These are phyloP conservation scores for Python bivittatus DNA, from an alignment of 2,113 vertebrate species.

Conservation along the genomic window DNA sequence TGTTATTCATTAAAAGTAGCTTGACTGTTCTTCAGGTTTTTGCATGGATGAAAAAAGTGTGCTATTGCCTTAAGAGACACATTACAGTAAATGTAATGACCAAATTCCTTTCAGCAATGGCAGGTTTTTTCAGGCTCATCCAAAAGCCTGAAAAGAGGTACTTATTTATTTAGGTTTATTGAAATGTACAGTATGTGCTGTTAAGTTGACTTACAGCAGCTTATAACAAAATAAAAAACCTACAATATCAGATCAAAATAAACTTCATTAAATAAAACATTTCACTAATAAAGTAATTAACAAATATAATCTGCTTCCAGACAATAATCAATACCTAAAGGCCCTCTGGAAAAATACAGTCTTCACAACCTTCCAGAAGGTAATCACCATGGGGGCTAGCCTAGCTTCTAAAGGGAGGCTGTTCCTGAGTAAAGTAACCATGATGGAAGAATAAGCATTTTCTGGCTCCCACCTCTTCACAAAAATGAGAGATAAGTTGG, in stretches of 20 bases:
- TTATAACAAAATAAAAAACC: too few relatives aligned
- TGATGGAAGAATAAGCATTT: neutral
- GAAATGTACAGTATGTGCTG: too few relatives aligned
- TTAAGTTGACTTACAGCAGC: too few relatives aligned
- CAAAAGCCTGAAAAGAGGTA: too few relatives aligned
- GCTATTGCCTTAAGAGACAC: too few relatives aligned
- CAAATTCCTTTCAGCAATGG: too few relatives aligned
- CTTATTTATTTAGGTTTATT: too few relatives aligned
- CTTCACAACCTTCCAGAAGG: neutral
- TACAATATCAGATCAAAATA: neutral
- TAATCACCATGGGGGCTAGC: neutral
- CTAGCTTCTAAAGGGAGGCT: neutral
- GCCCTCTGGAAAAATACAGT: neutral
- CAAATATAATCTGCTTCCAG: neutral
- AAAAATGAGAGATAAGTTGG: neutral
- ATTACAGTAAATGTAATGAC: too few relatives aligned
- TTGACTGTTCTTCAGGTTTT: too few relatives aligned
- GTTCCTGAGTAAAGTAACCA: neutral
- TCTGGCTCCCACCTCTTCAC: neutral
- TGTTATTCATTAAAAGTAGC: too few relatives aligned
- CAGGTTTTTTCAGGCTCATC: too few relatives aligned
- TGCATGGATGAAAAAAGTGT: too few relatives aligned
- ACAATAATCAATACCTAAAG: neutral
- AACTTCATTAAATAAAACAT: neutral
- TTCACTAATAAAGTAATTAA: neutral